Evolutionary conservation across 2,888 invertebrate genomes (phyloP).

Genomic region (Erebia palarica): DNA sequence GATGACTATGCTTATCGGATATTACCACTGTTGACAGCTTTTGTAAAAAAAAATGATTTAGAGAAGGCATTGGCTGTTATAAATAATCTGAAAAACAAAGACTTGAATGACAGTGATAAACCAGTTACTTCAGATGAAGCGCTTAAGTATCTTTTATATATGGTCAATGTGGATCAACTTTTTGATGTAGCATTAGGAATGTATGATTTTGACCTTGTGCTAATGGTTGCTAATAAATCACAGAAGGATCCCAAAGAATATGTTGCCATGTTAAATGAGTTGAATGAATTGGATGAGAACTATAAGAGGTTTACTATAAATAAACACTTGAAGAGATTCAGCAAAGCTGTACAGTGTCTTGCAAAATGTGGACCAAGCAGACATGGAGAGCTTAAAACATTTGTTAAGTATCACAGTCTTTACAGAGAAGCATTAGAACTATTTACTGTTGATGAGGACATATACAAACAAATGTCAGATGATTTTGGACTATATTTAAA

Average conservation of each 20-base stretch:
- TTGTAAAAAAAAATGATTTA: conserved; percentile 86
- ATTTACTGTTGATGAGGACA: conserved; percentile 69
- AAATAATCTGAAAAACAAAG: conserved; percentile 81
- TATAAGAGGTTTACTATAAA: conserved; percentile 91
- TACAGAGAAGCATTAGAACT: conserved; percentile 85
- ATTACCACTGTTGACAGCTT: conserved; percentile 87
- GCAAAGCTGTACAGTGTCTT: conserved; percentile 88
- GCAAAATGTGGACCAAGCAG: conserved; percentile 82
- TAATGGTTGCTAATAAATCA: conserved; percentile 92
- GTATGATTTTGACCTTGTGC: conserved; percentile 93
- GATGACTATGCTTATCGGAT: conserved; percentile 79
- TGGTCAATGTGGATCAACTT: conserved; percentile 89
- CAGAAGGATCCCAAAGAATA: conserved; percentile 97
- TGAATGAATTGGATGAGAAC: conserved; percentile 86
- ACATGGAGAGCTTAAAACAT: conserved; percentile 85
- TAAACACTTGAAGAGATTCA: conserved; percentile 88
- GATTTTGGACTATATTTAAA: conserved; percentile 88
- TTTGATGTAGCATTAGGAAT: conserved; percentile 93
- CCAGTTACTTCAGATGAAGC: conserved; percentile 83
- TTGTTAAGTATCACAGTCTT: conserved; percentile 88
- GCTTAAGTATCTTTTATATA: conserved; percentile 86
- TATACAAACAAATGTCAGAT: conserved; percentile 80
- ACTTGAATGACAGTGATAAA: conserved; percentile 57
- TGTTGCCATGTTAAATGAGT: conserved; percentile 90
- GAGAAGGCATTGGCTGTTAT: conserved; percentile 86